Evolutionary conservation across 2,888 invertebrate genomes (phyloP).

Genomic region (Galerucella calmariensis): DNA sequence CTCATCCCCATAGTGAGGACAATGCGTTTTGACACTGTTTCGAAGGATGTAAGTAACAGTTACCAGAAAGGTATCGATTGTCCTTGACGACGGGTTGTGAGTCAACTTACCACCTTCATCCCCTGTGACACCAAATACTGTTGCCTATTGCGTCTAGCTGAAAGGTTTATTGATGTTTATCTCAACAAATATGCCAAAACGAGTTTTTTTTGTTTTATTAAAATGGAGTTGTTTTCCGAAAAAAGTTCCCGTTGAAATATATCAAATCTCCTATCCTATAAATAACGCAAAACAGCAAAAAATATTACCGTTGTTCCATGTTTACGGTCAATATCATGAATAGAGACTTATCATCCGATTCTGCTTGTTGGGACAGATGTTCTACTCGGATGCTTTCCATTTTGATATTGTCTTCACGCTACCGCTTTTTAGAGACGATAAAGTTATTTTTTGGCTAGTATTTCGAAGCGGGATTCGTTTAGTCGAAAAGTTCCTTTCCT

Average conservation of each 20-base stretch:
- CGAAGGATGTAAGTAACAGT: too few species aligned
- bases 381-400: slow-evolving; percentile 20
- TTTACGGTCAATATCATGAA: slow-evolving; percentile 24
- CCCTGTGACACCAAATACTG: too few species aligned
- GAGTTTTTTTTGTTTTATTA: background rate
- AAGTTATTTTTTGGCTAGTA: background rate
- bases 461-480: too few species aligned
- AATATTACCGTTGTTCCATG: slow-evolving; percentile 19
- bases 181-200: background rate
- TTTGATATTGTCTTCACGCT: background rate
- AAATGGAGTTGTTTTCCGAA: background rate
- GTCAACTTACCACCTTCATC: too few species aligned
- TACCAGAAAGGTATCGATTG: too few species aligned
- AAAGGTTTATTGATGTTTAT: background rate
- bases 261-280: background rate
- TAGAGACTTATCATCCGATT: slow-evolving; percentile 20
- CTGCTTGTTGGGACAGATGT: slow-evolving; percentile 26
- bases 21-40: too few species aligned
- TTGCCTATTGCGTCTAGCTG: too few species aligned
- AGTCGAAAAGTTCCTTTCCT: too few species aligned
- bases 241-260: background rate
- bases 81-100: too few species aligned
- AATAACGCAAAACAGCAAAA: slow-evolving; percentile 33
- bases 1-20: too few species aligned
- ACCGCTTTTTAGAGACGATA: background rate